Evolutionary conservation across 2,113 vertebrate genomes (phyloP).

Genomic region (Microtus pennsylvanicus): DNA sequence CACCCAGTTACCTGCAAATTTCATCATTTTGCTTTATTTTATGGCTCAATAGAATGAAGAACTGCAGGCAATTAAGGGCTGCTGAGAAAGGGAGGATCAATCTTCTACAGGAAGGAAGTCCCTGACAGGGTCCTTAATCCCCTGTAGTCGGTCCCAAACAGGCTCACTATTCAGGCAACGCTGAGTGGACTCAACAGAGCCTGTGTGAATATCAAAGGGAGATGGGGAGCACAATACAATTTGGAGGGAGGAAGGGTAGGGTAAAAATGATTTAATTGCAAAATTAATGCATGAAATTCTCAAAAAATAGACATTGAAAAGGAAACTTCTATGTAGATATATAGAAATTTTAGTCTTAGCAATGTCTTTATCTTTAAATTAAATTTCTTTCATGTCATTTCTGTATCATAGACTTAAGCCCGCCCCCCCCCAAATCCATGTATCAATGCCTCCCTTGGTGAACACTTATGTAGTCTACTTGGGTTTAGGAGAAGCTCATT

Average conservation of each 20-base stretch:
- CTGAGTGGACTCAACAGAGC: background rate
- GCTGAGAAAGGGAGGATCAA: background rate
- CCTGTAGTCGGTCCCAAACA: background rate
- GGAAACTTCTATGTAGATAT: background rate
- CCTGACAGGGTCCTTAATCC: background rate
- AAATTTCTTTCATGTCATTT: slow-evolving; percentile 4
- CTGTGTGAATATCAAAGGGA: background rate
- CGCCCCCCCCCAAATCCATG: background rate
- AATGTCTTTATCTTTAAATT: background rate
- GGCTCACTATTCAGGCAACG: background rate
- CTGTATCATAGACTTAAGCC: background rate
- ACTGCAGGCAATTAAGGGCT: too few relatives aligned
- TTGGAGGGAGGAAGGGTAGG: background rate
- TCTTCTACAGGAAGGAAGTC: background rate
- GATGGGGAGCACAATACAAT: background rate
- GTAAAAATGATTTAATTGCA: background rate
- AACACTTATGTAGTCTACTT: background rate
- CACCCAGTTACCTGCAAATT: background rate
- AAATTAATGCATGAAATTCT: background rate
- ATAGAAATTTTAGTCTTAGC: background rate
- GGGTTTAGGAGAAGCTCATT: background rate
- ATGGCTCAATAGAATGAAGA: background rate
- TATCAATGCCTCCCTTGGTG: background rate
- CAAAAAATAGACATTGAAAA: background rate
- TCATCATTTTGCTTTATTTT: background rate